Conservation (phyloP, 2,113 vertebrate species). For the Chunga burmeisteri region DNA sequence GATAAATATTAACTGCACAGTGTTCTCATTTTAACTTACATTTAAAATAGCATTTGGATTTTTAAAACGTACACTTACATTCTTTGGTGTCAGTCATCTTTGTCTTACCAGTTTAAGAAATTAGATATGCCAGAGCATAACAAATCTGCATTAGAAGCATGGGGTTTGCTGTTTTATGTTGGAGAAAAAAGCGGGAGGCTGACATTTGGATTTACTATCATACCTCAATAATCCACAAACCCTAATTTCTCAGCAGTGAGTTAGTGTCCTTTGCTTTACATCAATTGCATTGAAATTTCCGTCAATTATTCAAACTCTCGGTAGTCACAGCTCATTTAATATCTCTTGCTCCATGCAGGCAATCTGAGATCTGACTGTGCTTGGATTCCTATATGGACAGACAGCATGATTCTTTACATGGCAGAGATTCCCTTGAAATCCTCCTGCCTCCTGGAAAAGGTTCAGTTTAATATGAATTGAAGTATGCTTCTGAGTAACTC, state of each 20-base stretch:
- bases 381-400: neutral
- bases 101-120: conserved; percentile 29
- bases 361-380: neutral
- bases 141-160: neutral
- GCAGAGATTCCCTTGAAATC: neutral
- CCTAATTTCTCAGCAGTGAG: neutral
- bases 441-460: neutral
- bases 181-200: neutral
- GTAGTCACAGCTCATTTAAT: neutral
- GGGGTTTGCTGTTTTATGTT: neutral
- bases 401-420: neutral
- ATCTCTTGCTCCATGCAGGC: neutral
- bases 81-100: neutral
- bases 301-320: neutral
- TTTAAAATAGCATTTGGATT: conserved; percentile 8
- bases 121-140: conserved; percentile 16
- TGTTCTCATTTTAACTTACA: neutral
- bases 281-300: neutral
- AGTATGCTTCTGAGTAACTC: neutral
- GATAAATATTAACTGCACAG: conserved; percentile 9
- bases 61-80: neutral
- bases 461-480: neutral
- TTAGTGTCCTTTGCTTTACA: neutral
- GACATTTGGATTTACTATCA: neutral
- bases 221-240: neutral